A percentile compares a stretch with the other conserved stretches of the same genome.
These are phyloP conservation scores for Nebria salina DNA, from an alignment of 2,888 invertebrate species.

Conservation along the genomic window DNA sequence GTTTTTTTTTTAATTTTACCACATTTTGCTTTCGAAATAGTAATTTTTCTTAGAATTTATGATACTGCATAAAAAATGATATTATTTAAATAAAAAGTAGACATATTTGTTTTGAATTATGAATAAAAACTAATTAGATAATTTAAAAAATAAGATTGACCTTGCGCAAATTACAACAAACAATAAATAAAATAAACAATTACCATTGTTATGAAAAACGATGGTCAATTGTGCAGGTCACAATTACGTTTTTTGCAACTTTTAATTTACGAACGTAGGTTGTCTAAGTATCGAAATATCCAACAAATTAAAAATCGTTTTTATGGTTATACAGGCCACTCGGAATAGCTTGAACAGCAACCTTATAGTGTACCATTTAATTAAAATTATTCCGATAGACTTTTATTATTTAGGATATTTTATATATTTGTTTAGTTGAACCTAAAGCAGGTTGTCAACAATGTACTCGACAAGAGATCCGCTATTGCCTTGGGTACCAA, in stretches of 20 bases:
- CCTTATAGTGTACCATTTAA: too few species aligned
- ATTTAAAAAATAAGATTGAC: constrained; percentile 23
- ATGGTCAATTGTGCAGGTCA: constrained; percentile 22
- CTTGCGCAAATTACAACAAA: constrained; percentile 31
- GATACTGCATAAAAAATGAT: too few species aligned
- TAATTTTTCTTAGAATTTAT: too few species aligned
- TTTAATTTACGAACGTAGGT: neutral
- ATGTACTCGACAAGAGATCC: constrained; percentile 70
- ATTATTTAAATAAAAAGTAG: neutral
- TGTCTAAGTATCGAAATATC: too few species aligned
- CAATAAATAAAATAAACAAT: neutral
- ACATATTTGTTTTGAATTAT: too few species aligned
- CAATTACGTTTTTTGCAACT: constrained; percentile 13
- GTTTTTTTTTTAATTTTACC: too few species aligned
- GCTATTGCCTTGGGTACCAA: constrained; percentile 71
- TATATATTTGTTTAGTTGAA: constrained; percentile 53
- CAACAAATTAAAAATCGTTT: too few species aligned
- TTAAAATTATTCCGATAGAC: too few species aligned
- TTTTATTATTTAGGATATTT: too few species aligned
- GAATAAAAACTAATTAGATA: constrained; percentile 9
- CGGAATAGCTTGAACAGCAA: too few species aligned
- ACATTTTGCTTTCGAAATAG: too few species aligned
- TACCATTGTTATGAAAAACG: neutral
- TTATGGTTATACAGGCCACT: too few species aligned
- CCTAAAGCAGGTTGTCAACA: constrained; percentile 69